Evolutionary conservation across 2,797 vertebrate genomes (phyloP).

Genomic region (Danio albolineatus): DNA sequence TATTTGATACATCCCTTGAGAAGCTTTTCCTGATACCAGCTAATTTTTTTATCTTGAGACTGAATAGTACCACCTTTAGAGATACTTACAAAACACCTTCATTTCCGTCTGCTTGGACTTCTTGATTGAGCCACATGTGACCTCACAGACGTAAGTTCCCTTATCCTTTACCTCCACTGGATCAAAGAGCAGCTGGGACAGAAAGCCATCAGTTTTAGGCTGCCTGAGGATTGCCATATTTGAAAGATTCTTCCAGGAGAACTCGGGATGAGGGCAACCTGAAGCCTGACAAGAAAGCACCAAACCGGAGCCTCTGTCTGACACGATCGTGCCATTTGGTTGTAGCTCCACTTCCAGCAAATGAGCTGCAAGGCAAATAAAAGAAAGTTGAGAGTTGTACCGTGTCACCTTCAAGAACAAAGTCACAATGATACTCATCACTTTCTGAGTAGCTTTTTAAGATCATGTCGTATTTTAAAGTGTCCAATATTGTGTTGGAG

Average conservation of each 20-base stretch:
- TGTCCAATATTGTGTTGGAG: no score
- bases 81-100: slow-evolving; percentile 87
- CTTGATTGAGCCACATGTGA: slow-evolving; percentile 71
- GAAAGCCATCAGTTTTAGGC: slow-evolving; percentile 1
- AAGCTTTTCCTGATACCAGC: not conserved
- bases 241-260: slow-evolving; percentile 82
- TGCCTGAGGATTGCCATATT: slow-evolving; percentile 67
- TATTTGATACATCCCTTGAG: not conserved
- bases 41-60: not conserved
- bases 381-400: not conserved
- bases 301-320: slow-evolving; percentile 74
- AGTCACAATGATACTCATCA: no score
- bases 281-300: slow-evolving; percentile 77
- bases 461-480: no score
- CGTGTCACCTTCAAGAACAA: no score
- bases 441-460: no score
- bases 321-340: slow-evolving; percentile 62
- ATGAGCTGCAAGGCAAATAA: slow-evolving; percentile 71
- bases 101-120: slow-evolving; percentile 65
- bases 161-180: slow-evolving; percentile 73
- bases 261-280: slow-evolving; percentile 75
- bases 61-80: not conserved
- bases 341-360: slow-evolving; percentile 79
- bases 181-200: slow-evolving; percentile 78
- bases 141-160: slow-evolving; percentile 82